phyloP scores from a whole-genome alignment of 2,113 vertebrate genomes.

The Carettochelys insculpta region DNA sequence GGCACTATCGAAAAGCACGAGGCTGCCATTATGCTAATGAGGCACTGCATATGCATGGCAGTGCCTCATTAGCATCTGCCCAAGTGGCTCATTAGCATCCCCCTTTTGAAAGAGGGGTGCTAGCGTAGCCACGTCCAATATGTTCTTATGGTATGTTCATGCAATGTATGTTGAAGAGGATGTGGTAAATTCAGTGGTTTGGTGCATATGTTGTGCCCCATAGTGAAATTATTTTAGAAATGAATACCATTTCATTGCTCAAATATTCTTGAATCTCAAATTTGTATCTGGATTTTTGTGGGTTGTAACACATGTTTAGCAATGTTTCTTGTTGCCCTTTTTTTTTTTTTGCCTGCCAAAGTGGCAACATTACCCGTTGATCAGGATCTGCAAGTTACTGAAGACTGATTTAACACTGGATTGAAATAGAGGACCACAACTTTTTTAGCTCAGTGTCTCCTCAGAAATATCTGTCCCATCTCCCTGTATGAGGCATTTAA shows the following conservation, averaged over 20 bases:
- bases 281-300: not conserved
- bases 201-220: not conserved
- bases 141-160: not conserved
- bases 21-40: no score
- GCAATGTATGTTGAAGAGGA: not conserved
- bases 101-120: no score
- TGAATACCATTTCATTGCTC: not conserved
- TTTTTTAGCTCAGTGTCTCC: not conserved
- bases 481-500: not conserved
- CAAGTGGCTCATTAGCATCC: no score
- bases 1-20: no score
- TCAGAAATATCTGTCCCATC: not conserved
- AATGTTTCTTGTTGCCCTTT: not conserved
- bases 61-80: no score
- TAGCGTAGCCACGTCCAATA: no score
- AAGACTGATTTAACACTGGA: not conserved
- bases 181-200: not conserved
- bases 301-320: not conserved
- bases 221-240: not conserved
- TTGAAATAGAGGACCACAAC: not conserved
- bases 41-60: no score
- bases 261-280: not conserved
- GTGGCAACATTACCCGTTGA: not conserved
- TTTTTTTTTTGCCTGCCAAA: not conserved
- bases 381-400: not conserved